Evolutionary conservation across 2,888 invertebrate species (phyloP), one percentile per base, ranked within the genome.

Genomic region (Lochmaea capreae): DNA sequence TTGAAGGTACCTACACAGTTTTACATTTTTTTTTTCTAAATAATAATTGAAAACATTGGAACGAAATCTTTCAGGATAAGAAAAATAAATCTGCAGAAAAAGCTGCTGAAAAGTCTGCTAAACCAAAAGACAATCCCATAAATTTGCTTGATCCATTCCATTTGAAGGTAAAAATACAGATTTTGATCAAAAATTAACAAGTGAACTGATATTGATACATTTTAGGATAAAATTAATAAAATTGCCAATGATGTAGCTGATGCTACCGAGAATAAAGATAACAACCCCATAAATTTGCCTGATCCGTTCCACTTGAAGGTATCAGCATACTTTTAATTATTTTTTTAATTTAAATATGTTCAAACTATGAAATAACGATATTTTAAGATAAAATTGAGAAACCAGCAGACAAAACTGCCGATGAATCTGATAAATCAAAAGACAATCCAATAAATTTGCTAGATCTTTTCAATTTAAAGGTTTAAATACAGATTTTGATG

Each of bases 261-360:
- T 22, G 57, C 57, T 6, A 9, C 22, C 6, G 57, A 57, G 1
- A 18, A 57, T 10, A 22, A 10, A 12, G 1, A 18, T 57, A 57
- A 11, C 8, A 57, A 11, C 3, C 9, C 22, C 0, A n/a, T 18
- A 18, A 57, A 16, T 59, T 59, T 59, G 14, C 33, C 14, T 5
- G 59, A 59, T 59, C 59, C 59, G 5, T 33, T 59, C 9, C 59
- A 26, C 14, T 10, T 59, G 1, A 59, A 59, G 59, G 59, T 59
- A 59, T 14, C 10, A 12, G 10, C 3, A 11, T 58, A 58, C 14
- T 43, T 43, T 43, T 0, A 43, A 4, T 3, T 4, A 26, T 26
- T 26, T 26, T 26, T 26, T 43, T 8, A n/a, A n/a, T n/a, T n/a
- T n/a, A n/a, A n/a, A n/a, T n/a, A n/a, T n/a, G n/a, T n/a, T n/a